Evolutionary conservation across 2,113 vertebrate species (phyloP).

Genomic region (Conger conger): DNA sequence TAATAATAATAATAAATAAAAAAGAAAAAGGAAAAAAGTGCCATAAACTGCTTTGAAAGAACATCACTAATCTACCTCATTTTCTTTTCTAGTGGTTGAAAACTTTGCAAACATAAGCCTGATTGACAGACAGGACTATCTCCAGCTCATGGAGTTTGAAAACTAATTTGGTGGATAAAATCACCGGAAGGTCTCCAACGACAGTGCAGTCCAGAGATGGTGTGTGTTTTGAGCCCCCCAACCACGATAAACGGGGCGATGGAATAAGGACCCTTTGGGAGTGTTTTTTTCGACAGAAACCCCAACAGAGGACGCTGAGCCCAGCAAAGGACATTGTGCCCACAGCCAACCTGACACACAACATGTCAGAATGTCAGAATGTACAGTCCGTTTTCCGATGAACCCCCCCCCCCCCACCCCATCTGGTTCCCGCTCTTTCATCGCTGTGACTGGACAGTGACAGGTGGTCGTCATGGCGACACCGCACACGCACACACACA

Average conservation of each 20-base stretch:
- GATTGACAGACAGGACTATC: neutral
- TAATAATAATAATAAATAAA: neutral
- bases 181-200: too few relatives aligned
- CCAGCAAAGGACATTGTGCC: too few relatives aligned
- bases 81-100: neutral
- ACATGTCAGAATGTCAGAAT: neutral
- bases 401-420: neutral
- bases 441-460: neutral
- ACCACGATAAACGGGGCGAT: too few relatives aligned
- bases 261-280: too few relatives aligned
- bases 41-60: neutral
- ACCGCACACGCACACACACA: neutral
- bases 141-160: too few relatives aligned
- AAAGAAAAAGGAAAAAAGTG: too few relatives aligned
- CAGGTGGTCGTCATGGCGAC: neutral
- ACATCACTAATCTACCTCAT: neutral
- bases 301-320: too few relatives aligned
- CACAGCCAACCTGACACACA: neutral
- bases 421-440: neutral
- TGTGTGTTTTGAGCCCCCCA: too few relatives aligned
- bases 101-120: neutral
- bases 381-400: too few relatives aligned
- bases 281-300: too few relatives aligned
- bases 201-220: too few relatives aligned
- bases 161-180: too few relatives aligned